These are phyloP conservation scores for Drosophila siamana DNA, from an alignment of 2,888 invertebrate genomes.

Conservation along the genomic window DNA sequence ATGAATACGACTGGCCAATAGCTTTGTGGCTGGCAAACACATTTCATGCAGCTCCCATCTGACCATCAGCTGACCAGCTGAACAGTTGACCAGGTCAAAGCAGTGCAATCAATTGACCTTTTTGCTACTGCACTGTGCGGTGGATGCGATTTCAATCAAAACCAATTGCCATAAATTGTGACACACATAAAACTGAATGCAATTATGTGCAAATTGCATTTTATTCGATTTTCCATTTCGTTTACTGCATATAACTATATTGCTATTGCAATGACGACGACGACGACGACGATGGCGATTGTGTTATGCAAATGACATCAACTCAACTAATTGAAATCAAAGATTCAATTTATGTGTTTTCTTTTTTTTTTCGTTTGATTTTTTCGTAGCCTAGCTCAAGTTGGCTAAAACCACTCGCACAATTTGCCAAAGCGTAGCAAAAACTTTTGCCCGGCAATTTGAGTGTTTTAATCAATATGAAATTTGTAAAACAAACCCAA, in stretches of 20 bases:
- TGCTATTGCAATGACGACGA: not conserved
- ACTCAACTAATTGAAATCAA: constrained; percentile 45
- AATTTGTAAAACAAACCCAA: constrained; percentile 28
- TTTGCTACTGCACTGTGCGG: constrained; percentile 11
- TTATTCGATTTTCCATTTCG: constrained; percentile 59
- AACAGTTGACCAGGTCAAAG: constrained; percentile 10
- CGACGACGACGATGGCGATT: constrained; percentile 32
- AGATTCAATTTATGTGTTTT: not conserved
- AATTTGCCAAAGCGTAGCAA: constrained; percentile 1
- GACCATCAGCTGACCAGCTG: not conserved
- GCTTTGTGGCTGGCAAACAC: constrained; percentile 27
- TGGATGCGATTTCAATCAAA: constrained; percentile 51
- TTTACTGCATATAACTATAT: no score
- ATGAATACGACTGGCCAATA: constrained; percentile 29
- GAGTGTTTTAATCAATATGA: constrained; percentile 46
- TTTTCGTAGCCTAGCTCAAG: not conserved
- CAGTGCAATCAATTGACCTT: constrained; percentile 24
- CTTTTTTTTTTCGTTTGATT: not conserved
- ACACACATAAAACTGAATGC: constrained; percentile 53
- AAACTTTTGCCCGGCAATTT: constrained; percentile 19
- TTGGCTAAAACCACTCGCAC: not conserved
- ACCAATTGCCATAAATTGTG: constrained; percentile 68
- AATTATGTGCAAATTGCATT: constrained; percentile 73
- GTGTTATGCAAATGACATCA: constrained; percentile 60
- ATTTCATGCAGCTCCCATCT: not conserved